Evolutionary conservation across 2,888 invertebrate genomes (phyloP).

Genomic region (Leptinotarsa tumamoca): DNA sequence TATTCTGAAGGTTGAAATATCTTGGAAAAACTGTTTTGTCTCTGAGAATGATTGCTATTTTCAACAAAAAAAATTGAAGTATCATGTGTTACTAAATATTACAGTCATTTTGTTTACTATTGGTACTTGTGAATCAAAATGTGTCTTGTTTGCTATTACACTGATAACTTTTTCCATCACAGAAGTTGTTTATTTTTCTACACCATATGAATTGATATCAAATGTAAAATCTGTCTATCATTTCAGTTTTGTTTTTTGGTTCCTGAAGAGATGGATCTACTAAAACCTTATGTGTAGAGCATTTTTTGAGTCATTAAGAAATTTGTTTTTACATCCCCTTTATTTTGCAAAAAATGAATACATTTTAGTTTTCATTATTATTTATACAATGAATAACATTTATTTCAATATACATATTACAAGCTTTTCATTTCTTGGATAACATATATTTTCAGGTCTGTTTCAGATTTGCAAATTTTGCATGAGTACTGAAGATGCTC

Average conservation of each 20-base stretch:
- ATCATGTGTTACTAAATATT: neutral
- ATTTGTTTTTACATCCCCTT: neutral
- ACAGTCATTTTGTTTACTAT: neutral
- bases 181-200: neutral
- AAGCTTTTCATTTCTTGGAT: too few relatives aligned
- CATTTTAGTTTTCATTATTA: too few relatives aligned
- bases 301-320: neutral
- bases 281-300: slow-evolving; percentile 6
- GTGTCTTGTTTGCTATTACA: neutral
- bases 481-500: neutral
- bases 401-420: too few relatives aligned
- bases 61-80: neutral
- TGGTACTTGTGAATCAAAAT: neutral
- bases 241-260: neutral
- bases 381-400: too few relatives aligned
- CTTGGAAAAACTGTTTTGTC: too few relatives aligned
- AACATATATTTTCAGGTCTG: too few relatives aligned
- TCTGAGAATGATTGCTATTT: too few relatives aligned
- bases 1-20: too few relatives aligned
- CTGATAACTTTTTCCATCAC: slow-evolving; percentile 1
- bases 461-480: too few relatives aligned
- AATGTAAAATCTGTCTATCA: too few relatives aligned
- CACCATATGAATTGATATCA: too few relatives aligned
- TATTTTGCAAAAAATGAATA: too few relatives aligned
- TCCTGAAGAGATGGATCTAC: neutral